phyloP scores from a whole-genome alignment of 2,113 vertebrate genomes.

The Equus quagga region DNA sequence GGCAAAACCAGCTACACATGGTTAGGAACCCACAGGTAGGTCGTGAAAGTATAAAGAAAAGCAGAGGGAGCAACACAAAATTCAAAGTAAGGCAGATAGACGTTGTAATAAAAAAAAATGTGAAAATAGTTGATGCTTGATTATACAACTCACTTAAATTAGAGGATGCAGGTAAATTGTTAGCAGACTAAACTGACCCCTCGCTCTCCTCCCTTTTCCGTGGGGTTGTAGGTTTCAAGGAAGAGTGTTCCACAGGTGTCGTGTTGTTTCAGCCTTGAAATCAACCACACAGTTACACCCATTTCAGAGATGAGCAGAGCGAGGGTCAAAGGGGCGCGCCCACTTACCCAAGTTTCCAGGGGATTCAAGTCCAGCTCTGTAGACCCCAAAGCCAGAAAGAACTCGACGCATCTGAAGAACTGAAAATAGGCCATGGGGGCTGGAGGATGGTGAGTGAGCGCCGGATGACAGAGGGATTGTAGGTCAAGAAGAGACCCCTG shows the following conservation, averaged over 20 bases:
- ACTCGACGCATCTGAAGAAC: neutral
- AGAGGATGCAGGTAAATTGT: neutral
- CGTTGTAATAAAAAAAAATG: neutral
- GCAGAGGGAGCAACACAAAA: neutral
- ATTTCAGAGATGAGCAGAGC: neutral
- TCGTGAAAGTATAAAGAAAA: neutral
- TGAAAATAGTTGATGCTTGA: neutral
- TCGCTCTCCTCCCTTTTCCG: neutral
- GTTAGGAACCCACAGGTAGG: neutral
- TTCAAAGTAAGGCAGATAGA: neutral
- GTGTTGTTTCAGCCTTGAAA: neutral
- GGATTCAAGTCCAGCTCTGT: neutral
- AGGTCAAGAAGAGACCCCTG: neutral
- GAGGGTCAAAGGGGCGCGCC: neutral
- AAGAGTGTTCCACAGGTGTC: fast-evolving
- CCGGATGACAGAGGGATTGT: neutral
- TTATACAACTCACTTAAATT: neutral
- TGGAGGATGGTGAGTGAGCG: neutral
- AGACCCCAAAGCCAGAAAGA: neutral
- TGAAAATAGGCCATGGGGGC: neutral
- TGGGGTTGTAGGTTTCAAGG: neutral
- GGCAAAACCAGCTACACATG: neutral
- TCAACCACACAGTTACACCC: neutral
- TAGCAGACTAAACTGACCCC: neutral
- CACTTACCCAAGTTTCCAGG: neutral